Base-by-base conservation (phyloP, 1,140 invertebrate species). In the Pogonomyrmex californicus region DNA sequence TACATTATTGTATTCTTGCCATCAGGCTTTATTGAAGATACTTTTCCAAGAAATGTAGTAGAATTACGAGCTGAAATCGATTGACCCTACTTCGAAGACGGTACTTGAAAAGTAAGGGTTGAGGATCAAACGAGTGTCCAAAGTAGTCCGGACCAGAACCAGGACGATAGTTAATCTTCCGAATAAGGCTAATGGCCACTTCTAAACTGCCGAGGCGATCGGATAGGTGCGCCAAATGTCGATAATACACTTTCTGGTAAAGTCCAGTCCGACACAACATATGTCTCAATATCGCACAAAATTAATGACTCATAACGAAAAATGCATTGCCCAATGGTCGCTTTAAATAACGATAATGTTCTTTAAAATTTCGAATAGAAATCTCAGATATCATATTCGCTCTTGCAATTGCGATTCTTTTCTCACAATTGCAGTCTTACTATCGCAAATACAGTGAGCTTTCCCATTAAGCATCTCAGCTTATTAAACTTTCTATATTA, bases 181-280 rank as follows among this genome's bases (percentile, higher is more conserved):
- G 78, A 91, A 91, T 76, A 87, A 91, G 81, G 85, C 82, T 87
- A 91, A 91, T 83, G 81, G 90, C 89, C 90, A 90, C 89, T 91
- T 90, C 81, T 58, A 86, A 89, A 92, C 85, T 90, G 85, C 71
- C 54, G 85, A 85, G 91, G 49, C 86, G 88, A 87, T 88, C 85
- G 77, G 79, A 88, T 89, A 89, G 90, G 87, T 83, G 87, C 87
- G 86, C 85, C 90, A 87, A 91, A 90, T 92, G 89, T 87, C 86
- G 90, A 91, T 91, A 91, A 88, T 91, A 87, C 81, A 86, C 86
- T 85, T 75, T 66, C 56, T 44, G 12, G 83, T 85, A 58, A 68
- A 44, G 63, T 10, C 77, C 63, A 60, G 38, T 33, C 56, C 63
- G 88, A 76, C 87, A 78, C 78, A 60, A 66, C 77, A 66, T 75